Evolutionary conservation across 2,113 vertebrate genomes (phyloP).

Genomic region (Thalassarche chlororhynchos): DNA sequence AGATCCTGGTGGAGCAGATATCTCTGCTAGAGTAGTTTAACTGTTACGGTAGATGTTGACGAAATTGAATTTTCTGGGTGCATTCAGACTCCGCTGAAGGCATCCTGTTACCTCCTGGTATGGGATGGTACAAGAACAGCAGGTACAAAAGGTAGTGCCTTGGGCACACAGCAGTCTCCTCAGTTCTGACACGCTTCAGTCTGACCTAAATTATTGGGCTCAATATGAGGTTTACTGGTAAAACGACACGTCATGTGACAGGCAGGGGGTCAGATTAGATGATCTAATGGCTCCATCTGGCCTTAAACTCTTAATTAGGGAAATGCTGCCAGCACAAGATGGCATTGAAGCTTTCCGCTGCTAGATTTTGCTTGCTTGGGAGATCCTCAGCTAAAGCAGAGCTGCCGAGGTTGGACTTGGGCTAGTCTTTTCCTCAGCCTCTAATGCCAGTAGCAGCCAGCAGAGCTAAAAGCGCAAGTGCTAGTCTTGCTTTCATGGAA

Average conservation of each 20-base stretch:
- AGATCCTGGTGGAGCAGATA: background rate
- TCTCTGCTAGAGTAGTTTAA: background rate
- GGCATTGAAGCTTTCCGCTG: background rate
- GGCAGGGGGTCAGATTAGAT: constrained; percentile 36
- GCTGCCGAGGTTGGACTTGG: background rate
- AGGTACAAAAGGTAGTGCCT: background rate
- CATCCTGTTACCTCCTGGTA: background rate
- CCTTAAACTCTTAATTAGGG: constrained; percentile 27
- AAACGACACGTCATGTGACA: background rate
- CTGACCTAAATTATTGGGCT: background rate
- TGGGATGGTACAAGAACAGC: background rate
- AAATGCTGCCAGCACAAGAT: background rate
- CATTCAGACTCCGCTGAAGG: background rate
- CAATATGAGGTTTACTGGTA: background rate
- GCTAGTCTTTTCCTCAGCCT: background rate
- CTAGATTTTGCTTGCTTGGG: background rate
- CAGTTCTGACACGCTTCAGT: background rate
- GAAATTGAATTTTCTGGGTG: background rate
- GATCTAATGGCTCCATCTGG: constrained; percentile 53
- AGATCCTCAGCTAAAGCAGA: background rate
- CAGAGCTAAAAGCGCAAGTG: background rate
- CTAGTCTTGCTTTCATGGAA: background rate
- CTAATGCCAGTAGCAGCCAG: background rate
- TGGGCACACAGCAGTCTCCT: background rate
- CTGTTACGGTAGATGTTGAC: accelerated